A percentile compares a stretch with the other conserved stretches of the same genome.
phyloP scores from a whole-genome alignment of 2,797 vertebrate species.

The Myripristis murdjan region DNA sequence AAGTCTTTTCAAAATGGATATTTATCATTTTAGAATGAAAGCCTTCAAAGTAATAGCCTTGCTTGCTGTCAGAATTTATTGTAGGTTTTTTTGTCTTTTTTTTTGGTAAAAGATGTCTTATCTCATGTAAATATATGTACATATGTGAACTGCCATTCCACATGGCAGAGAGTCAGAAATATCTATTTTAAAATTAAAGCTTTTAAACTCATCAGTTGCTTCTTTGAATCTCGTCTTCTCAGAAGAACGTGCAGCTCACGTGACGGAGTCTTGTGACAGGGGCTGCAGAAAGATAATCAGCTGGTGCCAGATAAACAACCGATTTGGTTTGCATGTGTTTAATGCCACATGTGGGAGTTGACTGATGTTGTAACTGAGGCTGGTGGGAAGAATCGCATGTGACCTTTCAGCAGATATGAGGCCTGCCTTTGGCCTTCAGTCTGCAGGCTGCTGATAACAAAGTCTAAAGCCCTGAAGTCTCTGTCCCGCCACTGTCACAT shows the following conservation, averaged over 20 bases:
- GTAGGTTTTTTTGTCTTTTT: not conserved
- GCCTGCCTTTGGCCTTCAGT: too few relatives aligned
- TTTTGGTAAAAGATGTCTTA: not conserved
- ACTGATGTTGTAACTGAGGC: too few relatives aligned
- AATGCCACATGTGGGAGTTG: not conserved
- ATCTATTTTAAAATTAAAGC: slow-evolving; percentile 60
- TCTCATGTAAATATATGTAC: slow-evolving; percentile 67
- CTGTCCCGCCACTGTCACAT: too few relatives aligned
- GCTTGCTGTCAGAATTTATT: not conserved
- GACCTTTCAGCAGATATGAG: too few relatives aligned
- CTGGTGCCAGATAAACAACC: not conserved
- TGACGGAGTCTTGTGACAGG: not conserved
- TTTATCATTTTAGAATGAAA: not conserved
- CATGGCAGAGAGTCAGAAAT: not conserved
- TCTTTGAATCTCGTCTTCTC: slow-evolving; percentile 2
- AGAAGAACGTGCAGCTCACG: not conserved
- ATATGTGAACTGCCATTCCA: slow-evolving; percentile 45
- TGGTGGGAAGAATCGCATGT: too few relatives aligned
- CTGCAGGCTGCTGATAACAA: too few relatives aligned
- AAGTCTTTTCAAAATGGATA: not conserved
- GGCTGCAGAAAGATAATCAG: not conserved
- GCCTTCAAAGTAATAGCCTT: not conserved
- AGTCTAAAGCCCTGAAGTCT: too few relatives aligned
- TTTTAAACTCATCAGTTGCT: not conserved
- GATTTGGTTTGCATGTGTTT: not conserved